Conservation (phyloP, 2,113 vertebrate species). For the Balaeniceps rex region DNA sequence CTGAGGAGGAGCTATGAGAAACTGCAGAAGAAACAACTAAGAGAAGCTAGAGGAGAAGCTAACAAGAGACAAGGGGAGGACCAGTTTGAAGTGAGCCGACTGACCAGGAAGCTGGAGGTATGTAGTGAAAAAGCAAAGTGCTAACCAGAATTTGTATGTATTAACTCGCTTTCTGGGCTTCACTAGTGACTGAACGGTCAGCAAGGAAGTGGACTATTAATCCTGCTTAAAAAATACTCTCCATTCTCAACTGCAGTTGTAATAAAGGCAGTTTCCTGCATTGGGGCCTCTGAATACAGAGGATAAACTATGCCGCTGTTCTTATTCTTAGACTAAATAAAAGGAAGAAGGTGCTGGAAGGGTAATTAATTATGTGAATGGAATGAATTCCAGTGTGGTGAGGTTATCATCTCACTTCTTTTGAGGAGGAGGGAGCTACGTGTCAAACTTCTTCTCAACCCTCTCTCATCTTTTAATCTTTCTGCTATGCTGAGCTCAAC, state of each 20-base stretch:
- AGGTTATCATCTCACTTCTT: not conserved
- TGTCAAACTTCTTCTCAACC: not conserved
- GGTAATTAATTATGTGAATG: not conserved
- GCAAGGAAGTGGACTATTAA: not conserved
- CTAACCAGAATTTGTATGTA: not conserved
- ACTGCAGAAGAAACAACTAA: constrained; percentile 84
- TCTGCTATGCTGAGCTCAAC: not conserved
- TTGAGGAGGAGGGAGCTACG: not conserved
- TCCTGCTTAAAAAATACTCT: not conserved
- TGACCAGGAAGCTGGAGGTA: constrained; percentile 85
- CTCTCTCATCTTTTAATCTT: not conserved
- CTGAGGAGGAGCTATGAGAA: constrained; percentile 92
- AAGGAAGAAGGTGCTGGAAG: not conserved
- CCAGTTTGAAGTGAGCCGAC: constrained; percentile 73
- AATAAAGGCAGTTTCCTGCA: not conserved
- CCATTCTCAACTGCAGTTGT: not conserved
- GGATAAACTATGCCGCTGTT: not conserved
- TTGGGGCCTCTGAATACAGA: not conserved
- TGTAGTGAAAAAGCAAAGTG: not conserved
- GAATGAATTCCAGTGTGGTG: not conserved
- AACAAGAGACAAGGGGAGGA: constrained; percentile 73
- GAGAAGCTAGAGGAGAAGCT: constrained; percentile 70
- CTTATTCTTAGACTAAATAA: not conserved
- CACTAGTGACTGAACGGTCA: not conserved
- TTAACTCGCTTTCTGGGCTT: not conserved